phyloP scores from a whole-genome alignment of 2,888 invertebrate genomes.

The Pollenia amentaria region DNA sequence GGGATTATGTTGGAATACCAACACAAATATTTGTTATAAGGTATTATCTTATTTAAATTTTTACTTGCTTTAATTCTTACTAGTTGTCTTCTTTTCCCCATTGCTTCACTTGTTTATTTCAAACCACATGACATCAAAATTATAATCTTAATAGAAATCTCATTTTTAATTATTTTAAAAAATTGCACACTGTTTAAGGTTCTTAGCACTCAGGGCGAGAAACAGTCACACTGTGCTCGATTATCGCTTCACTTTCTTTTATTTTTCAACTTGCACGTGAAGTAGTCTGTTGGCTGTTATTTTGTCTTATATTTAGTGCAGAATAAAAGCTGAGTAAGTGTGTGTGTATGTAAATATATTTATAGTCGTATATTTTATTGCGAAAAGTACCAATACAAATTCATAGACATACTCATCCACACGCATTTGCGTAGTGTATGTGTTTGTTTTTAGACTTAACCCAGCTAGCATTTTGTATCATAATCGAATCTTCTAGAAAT shows the following conservation, averaged over 20 bases:
- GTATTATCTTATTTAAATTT: too few species aligned
- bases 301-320: conserved; percentile 16
- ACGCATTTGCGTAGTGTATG: conserved; percentile 1
- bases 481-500: too few species aligned
- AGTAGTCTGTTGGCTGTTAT: conserved; percentile 17
- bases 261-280: conserved; percentile 21
- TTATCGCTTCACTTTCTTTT: neutral
- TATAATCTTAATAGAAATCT: too few species aligned
- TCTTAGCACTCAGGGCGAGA: neutral
- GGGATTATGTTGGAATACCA: too few species aligned
- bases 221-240: conserved; percentile 6
- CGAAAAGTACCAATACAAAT: conserved; percentile 18
- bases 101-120: too few species aligned
- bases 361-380: conserved; percentile 36
- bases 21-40: too few species aligned
- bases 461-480: too few species aligned
- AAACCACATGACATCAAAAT: too few species aligned
- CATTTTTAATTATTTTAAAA: too few species aligned
- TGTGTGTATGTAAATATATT: neutral
- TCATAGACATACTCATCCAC: neutral
- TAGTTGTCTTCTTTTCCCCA: too few species aligned
- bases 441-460: conserved; percentile 39
- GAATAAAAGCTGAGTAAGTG: neutral
- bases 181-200: neutral
- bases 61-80: too few species aligned